These are phyloP conservation scores for Steinernema feltiae DNA, from an alignment of 1,140 invertebrate species.

Conservation along the genomic window DNA sequence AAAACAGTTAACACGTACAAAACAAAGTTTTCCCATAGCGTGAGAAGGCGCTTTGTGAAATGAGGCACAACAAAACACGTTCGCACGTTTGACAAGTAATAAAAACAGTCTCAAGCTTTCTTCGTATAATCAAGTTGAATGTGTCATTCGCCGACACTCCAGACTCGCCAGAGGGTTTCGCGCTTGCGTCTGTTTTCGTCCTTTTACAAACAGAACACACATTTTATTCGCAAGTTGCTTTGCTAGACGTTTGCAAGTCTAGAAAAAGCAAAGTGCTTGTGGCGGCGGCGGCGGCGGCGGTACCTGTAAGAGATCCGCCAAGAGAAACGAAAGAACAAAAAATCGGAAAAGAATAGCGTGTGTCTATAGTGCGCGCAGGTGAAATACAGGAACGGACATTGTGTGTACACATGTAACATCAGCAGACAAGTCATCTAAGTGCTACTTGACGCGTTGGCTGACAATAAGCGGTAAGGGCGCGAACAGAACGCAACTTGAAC, in stretches of 20 bases:
- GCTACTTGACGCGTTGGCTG: slow-evolving; percentile 1
- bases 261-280: too few species aligned
- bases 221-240: background rate
- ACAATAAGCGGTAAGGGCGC: background rate
- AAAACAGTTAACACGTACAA: too few species aligned
- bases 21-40: too few species aligned
- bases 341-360: background rate
- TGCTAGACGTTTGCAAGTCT: too few species aligned
- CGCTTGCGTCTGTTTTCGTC: background rate
- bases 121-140: background rate
- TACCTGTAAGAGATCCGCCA: background rate
- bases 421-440: slow-evolving; percentile 2
- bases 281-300: too few species aligned
- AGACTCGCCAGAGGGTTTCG: background rate
- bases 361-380: background rate
- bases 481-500: background rate
- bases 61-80: too few species aligned
- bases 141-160: background rate
- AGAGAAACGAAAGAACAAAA: background rate
- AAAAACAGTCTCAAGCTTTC: background rate
- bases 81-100: background rate
- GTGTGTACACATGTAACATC: background rate
- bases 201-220: background rate
- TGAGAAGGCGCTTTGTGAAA: background rate
- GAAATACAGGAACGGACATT: background rate